A percentile compares a stretch with the other conserved stretches of the same genome.
Conservation (phyloP, 2,797 vertebrate genomes). For the Anabacerthia variegaticeps region DNA sequence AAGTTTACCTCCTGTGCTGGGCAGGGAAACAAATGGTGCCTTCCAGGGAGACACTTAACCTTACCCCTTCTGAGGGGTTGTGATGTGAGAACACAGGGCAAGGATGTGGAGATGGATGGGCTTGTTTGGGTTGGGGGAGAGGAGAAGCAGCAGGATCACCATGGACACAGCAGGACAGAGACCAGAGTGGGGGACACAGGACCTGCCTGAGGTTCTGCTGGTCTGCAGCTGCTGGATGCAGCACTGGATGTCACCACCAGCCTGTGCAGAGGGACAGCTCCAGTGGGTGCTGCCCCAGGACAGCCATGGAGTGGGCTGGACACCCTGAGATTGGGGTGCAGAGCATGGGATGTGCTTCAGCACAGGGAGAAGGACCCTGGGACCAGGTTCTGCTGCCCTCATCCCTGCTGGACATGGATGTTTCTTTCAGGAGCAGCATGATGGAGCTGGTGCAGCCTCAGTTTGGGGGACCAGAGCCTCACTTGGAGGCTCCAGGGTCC, state of each 20-base stretch:
- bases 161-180: rapidly evolving
- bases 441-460: rapidly evolving
- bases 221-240: neutral
- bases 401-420: rapidly evolving
- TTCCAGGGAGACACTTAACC: neutral
- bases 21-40: rapidly evolving
- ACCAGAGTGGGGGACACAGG: neutral
- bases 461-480: no score
- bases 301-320: no score
- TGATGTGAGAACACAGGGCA: rapidly evolving
- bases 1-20: neutral
- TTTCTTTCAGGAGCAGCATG: rapidly evolving
- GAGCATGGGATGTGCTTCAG: neutral
- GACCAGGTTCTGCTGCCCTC: neutral
- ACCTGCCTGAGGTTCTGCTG: rapidly evolving
- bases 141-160: rapidly evolving
- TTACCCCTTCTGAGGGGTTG: rapidly evolving
- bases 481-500: neutral
- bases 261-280: neutral
- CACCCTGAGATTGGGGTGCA: rapidly evolving
- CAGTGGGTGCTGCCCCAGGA: neutral
- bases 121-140: neutral
- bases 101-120: rapidly evolving
- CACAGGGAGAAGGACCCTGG: rapidly evolving
- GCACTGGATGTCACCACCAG: neutral